Evolutionary conservation across 2,797 vertebrate species (phyloP), one percentile per base, ranked within the genome.

Genomic region (Poeciliopsis paucimaculata): DNA sequence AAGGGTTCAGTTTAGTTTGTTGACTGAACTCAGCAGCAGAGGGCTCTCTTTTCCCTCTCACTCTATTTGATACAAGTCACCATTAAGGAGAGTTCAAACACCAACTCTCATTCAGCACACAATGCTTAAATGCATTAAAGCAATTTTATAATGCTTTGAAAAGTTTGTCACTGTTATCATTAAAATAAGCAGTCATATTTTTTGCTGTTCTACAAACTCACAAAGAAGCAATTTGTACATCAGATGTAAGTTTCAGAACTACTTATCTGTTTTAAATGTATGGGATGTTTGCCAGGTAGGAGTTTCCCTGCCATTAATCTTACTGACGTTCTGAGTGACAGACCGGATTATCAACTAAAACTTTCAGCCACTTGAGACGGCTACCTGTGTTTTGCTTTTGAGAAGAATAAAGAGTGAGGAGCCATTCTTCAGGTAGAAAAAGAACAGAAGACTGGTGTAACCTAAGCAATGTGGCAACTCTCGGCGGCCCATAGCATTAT

Each of bases 281-380:
- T 41, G 86, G 77, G 87, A 81, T 89, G 86, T 92, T 91, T 92
- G 88, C 86, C 86, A 91, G 89, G 82, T 77, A 90, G 89, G 93
- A 93, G 86, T 93, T 93, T 87, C 92, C 94, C 92, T 85, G 55
- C 73, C 90, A 94, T 95, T 94, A 93, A 95, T 95, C 92, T 94
- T 88, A 72, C 85, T 76, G 79, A 86, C 87, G 79, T 74, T 81
- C 84, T 88, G 91, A 92, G 86, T 93, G 93, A 93, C 93, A 94
- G 92, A 84, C 82, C 26, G 87, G 92, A 93, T 93, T 92, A 94
- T 92, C 91, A 91, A 90, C 93, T 93, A 78, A 91, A 94, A 94
- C 93, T 94, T 94, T 94, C 92, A 93, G 90, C 92, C 93, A 95
- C 94, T 94, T 93, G 92, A 95, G 92, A 90, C 92, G 86, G 91